Percentiles rank a stretch among this genome's conserved stretches.
Evolutionary conservation across 2,888 invertebrate species (phyloP).

Genomic region (Suillia variegata): DNA sequence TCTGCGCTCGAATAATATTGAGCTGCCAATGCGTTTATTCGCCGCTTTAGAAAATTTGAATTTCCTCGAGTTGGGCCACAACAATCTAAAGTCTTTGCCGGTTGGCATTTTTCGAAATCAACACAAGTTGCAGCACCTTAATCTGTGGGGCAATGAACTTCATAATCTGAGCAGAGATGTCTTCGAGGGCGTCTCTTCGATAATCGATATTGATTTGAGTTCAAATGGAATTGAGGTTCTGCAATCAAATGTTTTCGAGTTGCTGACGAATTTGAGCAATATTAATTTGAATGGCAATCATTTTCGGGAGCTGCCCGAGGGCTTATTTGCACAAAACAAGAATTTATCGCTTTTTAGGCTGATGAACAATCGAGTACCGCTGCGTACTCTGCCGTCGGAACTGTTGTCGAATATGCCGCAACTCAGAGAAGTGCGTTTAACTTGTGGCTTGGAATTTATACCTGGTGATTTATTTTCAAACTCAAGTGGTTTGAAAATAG

Average conservation of each 20-base stretch:
- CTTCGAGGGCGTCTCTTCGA: constrained; percentile 68
- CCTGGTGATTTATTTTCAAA: constrained; percentile 70
- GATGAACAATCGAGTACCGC: constrained; percentile 66
- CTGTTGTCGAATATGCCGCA: constrained; percentile 68
- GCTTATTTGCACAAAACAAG: constrained; percentile 66
- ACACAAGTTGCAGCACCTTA: constrained; percentile 66
- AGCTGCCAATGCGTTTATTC: constrained; percentile 66
- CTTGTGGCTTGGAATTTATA: constrained; percentile 65
- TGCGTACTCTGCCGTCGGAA: constrained; percentile 66
- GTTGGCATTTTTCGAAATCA: constrained; percentile 69
- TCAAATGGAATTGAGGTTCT: constrained; percentile 69
- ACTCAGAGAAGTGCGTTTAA: constrained; percentile 66
- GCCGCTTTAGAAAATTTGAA: constrained; percentile 65
- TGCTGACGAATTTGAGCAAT: constrained; percentile 67
- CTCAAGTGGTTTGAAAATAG: constrained; percentile 65
- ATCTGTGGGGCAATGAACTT: constrained; percentile 73
- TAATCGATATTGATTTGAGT: constrained; percentile 72
- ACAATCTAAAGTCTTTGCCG: constrained; percentile 68
- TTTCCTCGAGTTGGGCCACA: constrained; percentile 71
- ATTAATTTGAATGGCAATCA: constrained; percentile 73
- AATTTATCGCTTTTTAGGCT: constrained; percentile 65
- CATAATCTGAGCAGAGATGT: constrained; percentile 67
- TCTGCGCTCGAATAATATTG: constrained; percentile 67
- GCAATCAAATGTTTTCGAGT: constrained; percentile 67
- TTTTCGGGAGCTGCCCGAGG: constrained; percentile 68